Conservation (phyloP, 2,113 vertebrate genomes). For the Micronycteris hirsuta region DNA sequence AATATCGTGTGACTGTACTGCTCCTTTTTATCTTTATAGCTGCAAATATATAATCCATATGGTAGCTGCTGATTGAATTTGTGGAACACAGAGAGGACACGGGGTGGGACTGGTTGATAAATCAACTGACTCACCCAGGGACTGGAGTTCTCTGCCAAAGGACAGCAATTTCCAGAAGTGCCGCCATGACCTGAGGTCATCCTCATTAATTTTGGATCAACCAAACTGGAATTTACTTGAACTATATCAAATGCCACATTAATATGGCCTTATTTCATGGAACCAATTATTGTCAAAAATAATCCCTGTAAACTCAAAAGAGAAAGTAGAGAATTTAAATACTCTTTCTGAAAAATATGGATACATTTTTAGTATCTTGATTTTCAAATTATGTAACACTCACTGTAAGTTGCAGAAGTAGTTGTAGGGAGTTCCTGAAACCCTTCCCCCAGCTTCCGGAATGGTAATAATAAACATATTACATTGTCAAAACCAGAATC, state of each 20-base stretch:
- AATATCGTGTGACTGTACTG: not conserved
- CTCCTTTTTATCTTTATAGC: conserved; percentile 13
- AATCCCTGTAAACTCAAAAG: not conserved
- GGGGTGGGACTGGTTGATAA: not conserved
- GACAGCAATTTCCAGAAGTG: not conserved
- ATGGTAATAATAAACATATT: not conserved
- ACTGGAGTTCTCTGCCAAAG: not conserved
- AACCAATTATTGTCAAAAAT: conserved; percentile 21
- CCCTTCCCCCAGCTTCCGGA: not conserved
- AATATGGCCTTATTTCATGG: not conserved
- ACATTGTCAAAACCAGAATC: not conserved
- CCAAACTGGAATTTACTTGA: conserved; percentile 9
- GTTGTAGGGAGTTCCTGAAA: not conserved
- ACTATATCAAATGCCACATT: conserved; percentile 27
- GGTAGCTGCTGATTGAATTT: not conserved
- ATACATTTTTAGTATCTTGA: not conserved
- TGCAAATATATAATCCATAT: conserved; percentile 41
- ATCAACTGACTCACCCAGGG: not conserved
- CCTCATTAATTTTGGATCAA: conserved; percentile 16
- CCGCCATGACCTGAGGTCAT: not conserved
- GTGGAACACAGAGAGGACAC: conserved; percentile 10
- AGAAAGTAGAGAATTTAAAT: not conserved
- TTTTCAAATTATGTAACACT: not conserved
- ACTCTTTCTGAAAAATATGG: conserved; percentile 1
- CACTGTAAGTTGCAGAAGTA: not conserved